A percentile compares a stretch with the other conserved stretches of the same genome.
phyloP scores from a whole-genome alignment of 2,888 invertebrate genomes.

The Lithophane ornitopus region DNA sequence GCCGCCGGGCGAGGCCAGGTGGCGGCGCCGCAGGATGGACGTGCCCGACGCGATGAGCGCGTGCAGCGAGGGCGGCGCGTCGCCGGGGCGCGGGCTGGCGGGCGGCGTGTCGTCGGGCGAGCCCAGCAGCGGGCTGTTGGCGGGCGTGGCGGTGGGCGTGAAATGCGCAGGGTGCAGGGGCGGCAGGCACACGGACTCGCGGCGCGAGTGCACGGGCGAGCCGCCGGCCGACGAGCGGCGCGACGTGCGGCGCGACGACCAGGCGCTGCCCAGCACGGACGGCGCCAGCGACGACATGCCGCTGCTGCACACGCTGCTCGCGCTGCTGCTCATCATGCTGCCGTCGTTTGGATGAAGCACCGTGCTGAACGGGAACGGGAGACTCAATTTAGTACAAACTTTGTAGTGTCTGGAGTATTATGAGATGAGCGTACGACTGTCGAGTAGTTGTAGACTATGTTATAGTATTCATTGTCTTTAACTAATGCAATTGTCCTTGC shows the following conservation, averaged over 20 bases:
- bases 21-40: slow-evolving; percentile 87
- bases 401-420: not conserved
- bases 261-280: slow-evolving; percentile 89
- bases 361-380: slow-evolving; percentile 90
- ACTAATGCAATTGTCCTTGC: not conserved
- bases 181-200: slow-evolving; percentile 94
- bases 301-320: slow-evolving; percentile 91
- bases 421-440: not conserved
- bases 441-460: not conserved
- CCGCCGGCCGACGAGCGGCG: slow-evolving; percentile 88
- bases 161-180: slow-evolving; percentile 93
- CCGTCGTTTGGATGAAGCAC: slow-evolving; percentile 97
- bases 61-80: slow-evolving; percentile 87
- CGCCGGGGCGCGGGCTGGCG: slow-evolving; percentile 92
- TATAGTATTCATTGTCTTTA: not conserved
- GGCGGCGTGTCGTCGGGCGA: slow-evolving; percentile 90
- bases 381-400: not conserved
- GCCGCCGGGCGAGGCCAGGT: slow-evolving; percentile 90
- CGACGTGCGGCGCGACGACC: slow-evolving; percentile 92
- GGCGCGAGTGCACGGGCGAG: slow-evolving; percentile 92
- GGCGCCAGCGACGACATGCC: slow-evolving; percentile 89
- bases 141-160: slow-evolving; percentile 96
- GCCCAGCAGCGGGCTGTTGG: slow-evolving; percentile 94
- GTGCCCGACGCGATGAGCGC: slow-evolving; percentile 89
- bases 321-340: slow-evolving; percentile 92